Evolutionary conservation across 2,888 invertebrate species (phyloP).

Genomic region (Drosophila cracens): DNA sequence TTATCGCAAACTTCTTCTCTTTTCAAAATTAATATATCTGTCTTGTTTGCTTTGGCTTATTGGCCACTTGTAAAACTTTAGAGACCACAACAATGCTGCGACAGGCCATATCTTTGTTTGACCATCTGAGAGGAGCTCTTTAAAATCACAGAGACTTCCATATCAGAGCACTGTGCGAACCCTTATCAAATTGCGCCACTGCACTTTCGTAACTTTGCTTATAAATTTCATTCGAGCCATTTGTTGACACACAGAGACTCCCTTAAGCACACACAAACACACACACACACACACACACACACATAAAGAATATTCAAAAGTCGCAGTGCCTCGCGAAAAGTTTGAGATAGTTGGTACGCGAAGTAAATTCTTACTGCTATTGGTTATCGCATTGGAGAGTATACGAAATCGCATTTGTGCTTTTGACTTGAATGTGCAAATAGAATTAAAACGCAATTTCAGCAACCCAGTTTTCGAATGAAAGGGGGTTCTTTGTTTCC

Average conservation of each 20-base stretch:
- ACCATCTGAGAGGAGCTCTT: slow-evolving; percentile 39
- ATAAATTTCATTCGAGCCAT: slow-evolving; percentile 80
- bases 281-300: slow-evolving; percentile 17
- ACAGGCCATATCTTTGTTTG: slow-evolving; percentile 48
- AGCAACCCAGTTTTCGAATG: slow-evolving; percentile 57
- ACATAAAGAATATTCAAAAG: slow-evolving; percentile 36
- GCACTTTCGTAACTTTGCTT: slow-evolving; percentile 74
- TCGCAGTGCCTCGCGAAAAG: slow-evolving; percentile 61
- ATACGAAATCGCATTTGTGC: slow-evolving; percentile 48
- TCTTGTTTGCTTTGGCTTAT: slow-evolving; percentile 64
- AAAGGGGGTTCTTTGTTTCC: slow-evolving; percentile 24
- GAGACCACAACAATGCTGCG: slow-evolving; percentile 57
- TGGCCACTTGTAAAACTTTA: slow-evolving; percentile 52
- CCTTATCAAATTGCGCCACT: slow-evolving; percentile 74
- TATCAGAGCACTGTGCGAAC: slow-evolving; percentile 32
- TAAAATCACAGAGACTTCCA: slow-evolving; percentile 7
- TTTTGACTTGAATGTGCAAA: slow-evolving; percentile 67
- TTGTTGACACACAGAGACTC: slow-evolving; percentile 66
- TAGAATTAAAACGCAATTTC: slow-evolving; percentile 72
- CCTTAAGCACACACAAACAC: slow-evolving; percentile 10
- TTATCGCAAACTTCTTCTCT: slow-evolving; percentile 50
- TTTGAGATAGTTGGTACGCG: slow-evolving; percentile 45
- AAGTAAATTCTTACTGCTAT: slow-evolving; percentile 55
- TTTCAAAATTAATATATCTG: slow-evolving; percentile 68
- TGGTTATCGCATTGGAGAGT: slow-evolving; percentile 38